These are phyloP conservation scores for Xenus cinereus DNA, from an alignment of 2,113 vertebrate species.

Conservation along the genomic window DNA sequence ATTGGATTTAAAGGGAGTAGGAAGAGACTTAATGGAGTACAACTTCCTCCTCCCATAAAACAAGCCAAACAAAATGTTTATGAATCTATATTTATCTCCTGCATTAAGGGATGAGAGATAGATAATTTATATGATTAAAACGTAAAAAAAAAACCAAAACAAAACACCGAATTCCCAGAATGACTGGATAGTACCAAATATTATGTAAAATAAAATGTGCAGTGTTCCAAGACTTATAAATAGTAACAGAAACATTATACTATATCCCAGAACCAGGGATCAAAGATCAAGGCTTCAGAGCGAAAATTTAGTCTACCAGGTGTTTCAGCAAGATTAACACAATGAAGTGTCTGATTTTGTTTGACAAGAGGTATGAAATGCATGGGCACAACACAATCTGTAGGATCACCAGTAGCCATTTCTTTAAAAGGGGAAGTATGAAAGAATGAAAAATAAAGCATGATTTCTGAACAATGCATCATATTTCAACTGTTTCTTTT, in stretches of 20 bases:
- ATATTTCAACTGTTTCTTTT: neutral
- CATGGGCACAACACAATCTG: neutral
- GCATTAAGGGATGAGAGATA: neutral
- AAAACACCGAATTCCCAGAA: neutral
- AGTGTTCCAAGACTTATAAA: slow-evolving; percentile 18
- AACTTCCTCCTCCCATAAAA: neutral
- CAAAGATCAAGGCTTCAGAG: slow-evolving; percentile 36
- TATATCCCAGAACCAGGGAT: slow-evolving; percentile 26
- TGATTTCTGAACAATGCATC: neutral
- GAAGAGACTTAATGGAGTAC: neutral
- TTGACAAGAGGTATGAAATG: neutral
- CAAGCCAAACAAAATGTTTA: neutral
- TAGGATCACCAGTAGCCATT: neutral
- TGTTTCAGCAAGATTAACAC: slow-evolving; percentile 15
- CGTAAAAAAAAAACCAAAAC: neutral
- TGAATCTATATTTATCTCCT: neutral
- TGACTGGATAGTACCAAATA: neutral
- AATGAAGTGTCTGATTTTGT: neutral
- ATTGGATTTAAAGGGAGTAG: neutral
- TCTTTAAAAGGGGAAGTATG: neutral
- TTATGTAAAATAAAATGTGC: neutral
- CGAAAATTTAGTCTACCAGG: slow-evolving; percentile 15
- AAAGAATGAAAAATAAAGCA: neutral
- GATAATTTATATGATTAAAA: neutral
- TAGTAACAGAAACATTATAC: slow-evolving; percentile 10